Evolutionary conservation across 2,888 invertebrate species (phyloP), one percentile per base, ranked within the genome.

Genomic region (Loripinus fragilis): DNA sequence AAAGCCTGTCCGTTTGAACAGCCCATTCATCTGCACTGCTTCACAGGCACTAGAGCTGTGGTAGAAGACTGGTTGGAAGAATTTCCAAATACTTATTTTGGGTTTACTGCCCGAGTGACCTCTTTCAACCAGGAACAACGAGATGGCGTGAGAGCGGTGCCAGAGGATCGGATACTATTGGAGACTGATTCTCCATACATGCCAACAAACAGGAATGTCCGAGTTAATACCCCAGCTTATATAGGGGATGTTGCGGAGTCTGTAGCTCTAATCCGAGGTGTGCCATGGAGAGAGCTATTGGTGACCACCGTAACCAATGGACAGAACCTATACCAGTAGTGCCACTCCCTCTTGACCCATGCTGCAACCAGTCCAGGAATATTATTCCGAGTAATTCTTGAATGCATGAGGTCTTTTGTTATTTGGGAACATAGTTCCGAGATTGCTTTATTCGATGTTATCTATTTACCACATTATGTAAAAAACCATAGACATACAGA

Each of bases 131-230:
- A n/a, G n/a, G n/a, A n/a, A n/a, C n/a, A n/a, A n/a, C n/a, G n/a
- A 55, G 55, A 55, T 8, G 55, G 25, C 28, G 5, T 23, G 55
- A 55, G 17, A 20, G 5, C 23, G 7, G 55, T 55, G 20, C 55
- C 55, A 55, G 28, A 2, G 2, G 30, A 55, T 28, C 5, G 28
- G 55, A 25, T 55, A 8, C 28, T 55, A 28, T 17, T 55, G 23
- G 55, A 55, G 55, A 55, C 55, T 12, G 28, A 55, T 28, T 55
- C 55, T 8, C 55, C 55, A 25, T 55, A 55, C 17, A 55, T 55
- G 55, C 25, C 55, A 55, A 28, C 28, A 17, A 20, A 55, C 28
- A 28, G 28, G 10, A 7, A 55, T 2, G 5, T 17, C 8, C 23
- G 17, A 8, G 25, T 25, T 3, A 55, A 55, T 7, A 55, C 55